Base-by-base conservation (phyloP, 2,797 vertebrate species). In the Sylvia borin region DNA sequence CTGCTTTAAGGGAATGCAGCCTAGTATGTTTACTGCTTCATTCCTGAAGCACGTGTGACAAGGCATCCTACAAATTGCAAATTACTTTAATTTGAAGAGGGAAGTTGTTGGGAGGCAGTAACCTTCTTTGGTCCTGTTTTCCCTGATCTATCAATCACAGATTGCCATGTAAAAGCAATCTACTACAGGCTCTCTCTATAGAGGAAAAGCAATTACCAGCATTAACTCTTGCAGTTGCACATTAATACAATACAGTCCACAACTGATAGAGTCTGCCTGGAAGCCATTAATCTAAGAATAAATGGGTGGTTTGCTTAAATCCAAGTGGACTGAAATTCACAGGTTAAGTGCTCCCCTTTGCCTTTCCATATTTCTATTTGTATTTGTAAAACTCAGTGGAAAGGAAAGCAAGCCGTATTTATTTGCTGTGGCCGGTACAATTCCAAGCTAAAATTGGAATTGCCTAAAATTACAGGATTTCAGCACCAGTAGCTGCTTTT, bases 61-160 rank as follows among this genome's bases (percentile, higher is more conserved):
- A 74, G 60, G 94, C 88, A 87, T 76, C 84, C 90, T 85, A 82
- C 94, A 97, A 96, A 96, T 42, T 74, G 92, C 88, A 85, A 88
- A 95, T 93, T 90, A 96, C 94, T 93, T 93, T 92, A 68, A 93
- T 94, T 85, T 95, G 92, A 85, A 94, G 84, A 42, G 93, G 73
- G 55, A 94, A 90, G 82, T 48, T 77, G 51, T 71, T 92, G 94
- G 85, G 82, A 94, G 85, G 95, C 90, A 91, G 86, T 84, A 95
- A 94, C 94, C 91, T 90, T 95, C 84, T 93, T 75, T 95, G 92
- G 92, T 96, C 90, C 93, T 95, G 88, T 95, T 95, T 97, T 94
- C 92, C 84, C 88, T 84, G 47, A 89, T 95, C 95, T 95, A 96
- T 95, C 95, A 95, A 95, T 96, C 95, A 96, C 90, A 78, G 84